These are phyloP conservation scores for Magallana angulata DNA, from an alignment of 1,140 invertebrate species.

Conservation along the genomic window DNA sequence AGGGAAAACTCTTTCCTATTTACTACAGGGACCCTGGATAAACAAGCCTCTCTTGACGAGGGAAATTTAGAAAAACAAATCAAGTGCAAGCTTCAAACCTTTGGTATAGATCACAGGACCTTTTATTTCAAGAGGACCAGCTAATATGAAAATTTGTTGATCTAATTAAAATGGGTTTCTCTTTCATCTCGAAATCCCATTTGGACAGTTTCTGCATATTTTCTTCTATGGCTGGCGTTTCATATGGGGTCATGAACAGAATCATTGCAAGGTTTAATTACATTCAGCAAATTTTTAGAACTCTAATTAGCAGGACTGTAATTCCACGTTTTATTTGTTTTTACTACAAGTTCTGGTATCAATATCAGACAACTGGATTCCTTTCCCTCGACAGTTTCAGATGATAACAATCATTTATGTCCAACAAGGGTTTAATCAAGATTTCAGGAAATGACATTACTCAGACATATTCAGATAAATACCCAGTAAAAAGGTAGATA, in stretches of 20 bases:
- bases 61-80: constrained; percentile 32
- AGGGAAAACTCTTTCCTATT: not conserved
- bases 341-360: not conserved
- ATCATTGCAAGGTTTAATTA: constrained; percentile 4
- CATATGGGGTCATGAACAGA: constrained; percentile 9
- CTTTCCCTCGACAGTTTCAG: too few species aligned
- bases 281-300: constrained; percentile 28
- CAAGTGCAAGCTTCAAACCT: constrained; percentile 23
- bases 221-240: not conserved
- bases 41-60: not conserved
- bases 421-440: too few species aligned
- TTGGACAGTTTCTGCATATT: constrained; percentile 7
- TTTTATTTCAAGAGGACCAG: constrained; percentile 28
- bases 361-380: too few species aligned
- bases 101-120: constrained; percentile 12
- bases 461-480: too few species aligned
- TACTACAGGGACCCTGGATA: constrained; percentile 1
- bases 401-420: too few species aligned
- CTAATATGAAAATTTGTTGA: constrained; percentile 23
- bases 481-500: too few species aligned
- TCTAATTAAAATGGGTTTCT: constrained; percentile 7
- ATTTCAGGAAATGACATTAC: too few species aligned
- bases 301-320: constrained; percentile 21
- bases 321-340: constrained; percentile 30
- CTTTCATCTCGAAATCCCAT: constrained; percentile 28